Base-by-base conservation (phyloP, 2,888 invertebrate species). In the Parasteatoda lunata region DNA sequence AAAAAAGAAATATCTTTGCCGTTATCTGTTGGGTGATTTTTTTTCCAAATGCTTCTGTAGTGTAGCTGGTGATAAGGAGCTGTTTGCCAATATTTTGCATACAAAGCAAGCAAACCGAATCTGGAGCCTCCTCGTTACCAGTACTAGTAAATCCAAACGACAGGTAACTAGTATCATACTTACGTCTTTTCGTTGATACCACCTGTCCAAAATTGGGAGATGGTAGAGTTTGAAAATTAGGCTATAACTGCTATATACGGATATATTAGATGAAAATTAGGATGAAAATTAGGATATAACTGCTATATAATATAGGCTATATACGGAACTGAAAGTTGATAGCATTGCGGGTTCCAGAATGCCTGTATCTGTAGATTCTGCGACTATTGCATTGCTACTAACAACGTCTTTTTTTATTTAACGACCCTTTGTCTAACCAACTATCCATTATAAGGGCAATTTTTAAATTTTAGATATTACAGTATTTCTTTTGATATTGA, bases 51-150 rank as follows among this genome's bases (percentile, higher is more conserved):
- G 71, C 7, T 52, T 71, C 52, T 11, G 3, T 54, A 54, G 54
- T 54, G 9, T 54, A 11, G 3, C 6, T 4, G 5, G 4, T 54
- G 52, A 7, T 51, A 54, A 30, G 72, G 15, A 52, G 72, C 72
- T 72, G 72, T 72, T 72, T 72, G 30, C 72, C 30, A 72, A 72
- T 72, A 72, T 54, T 72, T 54, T 72, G 45, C 45, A n/a, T 54
- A 15, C 71, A 71, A 71, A 71, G 54, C 72, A 72, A 72, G 52
- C 52, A 52, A 72, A 52, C 72, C 9, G 30, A 15, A 54, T 72
- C 54, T 72, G 30, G 6, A 54, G 71, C 70, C n/a, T 71, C 49
- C 5, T 66, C 3, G 5, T 54, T 13, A 54, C 5, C 54, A 54
- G 54, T 54, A 54, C 5, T 7, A 4, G 54, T 54, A 54, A 54